Evolutionary conservation across 2,113 vertebrate species (phyloP).

Genomic region (Oceanites oceanicus): DNA sequence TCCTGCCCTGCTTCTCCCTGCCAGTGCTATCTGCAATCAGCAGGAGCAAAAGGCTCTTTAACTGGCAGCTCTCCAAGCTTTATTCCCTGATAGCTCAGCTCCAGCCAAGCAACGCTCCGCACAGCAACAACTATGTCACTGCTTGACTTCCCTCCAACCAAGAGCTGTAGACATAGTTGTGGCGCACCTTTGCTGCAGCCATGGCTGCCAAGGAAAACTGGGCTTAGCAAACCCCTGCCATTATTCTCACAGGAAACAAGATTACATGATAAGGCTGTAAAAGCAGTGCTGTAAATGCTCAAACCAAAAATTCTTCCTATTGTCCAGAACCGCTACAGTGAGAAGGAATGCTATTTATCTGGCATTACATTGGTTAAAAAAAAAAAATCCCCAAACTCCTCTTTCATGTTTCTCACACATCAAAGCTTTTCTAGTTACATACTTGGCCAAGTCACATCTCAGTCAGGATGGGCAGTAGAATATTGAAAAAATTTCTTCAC

Average conservation of each 20-base stretch:
- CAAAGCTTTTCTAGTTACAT: background rate
- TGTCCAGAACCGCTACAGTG: background rate
- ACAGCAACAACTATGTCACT: background rate
- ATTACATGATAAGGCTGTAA: background rate
- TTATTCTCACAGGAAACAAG: background rate
- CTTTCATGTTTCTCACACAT: background rate
- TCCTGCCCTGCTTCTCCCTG: background rate
- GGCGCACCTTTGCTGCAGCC: background rate
- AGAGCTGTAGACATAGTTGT: background rate
- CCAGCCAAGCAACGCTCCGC: background rate
- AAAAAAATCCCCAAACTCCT: background rate
- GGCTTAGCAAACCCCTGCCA: background rate
- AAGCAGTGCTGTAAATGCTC: background rate
- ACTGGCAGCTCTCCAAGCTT: background rate
- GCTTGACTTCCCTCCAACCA: background rate
- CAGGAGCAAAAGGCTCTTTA: background rate
- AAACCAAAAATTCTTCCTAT: background rate
- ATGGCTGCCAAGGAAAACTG: background rate
- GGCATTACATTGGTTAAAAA: background rate
- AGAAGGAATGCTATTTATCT: background rate
- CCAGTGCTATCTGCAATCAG: background rate
- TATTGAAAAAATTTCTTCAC: too few species aligned
- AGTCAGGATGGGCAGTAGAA: background rate
- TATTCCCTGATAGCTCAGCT: background rate
- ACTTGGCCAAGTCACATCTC: background rate